Percentiles rank a stretch among this genome's conserved stretches.
These are phyloP conservation scores for Triops longicaudatus DNA, from an alignment of 1,140 invertebrate species.

Conservation along the genomic window DNA sequence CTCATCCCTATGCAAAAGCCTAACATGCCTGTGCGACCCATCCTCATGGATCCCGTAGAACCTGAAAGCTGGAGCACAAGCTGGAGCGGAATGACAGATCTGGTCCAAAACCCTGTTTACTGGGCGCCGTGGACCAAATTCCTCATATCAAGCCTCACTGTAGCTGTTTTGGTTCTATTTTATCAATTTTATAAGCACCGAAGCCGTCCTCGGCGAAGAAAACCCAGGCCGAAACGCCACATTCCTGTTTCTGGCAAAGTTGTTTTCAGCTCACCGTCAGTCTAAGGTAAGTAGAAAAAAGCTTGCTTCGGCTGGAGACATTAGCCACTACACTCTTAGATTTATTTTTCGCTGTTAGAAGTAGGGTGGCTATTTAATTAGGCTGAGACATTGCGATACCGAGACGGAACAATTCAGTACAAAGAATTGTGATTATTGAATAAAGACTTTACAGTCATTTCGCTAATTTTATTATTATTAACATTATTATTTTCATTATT, in stretches of 20 bases:
- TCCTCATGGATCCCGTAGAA: constrained; percentile 9
- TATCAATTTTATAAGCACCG: constrained; percentile 28
- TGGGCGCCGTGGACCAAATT: constrained; percentile 22
- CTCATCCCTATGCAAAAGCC: neutral
- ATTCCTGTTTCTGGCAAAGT: neutral
- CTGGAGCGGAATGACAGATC: neutral
- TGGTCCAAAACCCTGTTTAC: constrained; percentile 6
- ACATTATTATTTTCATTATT: too few relatives aligned
- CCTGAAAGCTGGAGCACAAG: constrained; percentile 4
- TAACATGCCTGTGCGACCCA: neutral
- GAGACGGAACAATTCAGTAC: too few relatives aligned
- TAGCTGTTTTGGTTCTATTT: constrained; percentile 22
- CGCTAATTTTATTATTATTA: too few relatives aligned
- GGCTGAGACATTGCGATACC: too few relatives aligned
- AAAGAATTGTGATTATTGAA: too few relatives aligned
- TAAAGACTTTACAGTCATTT: too few relatives aligned
- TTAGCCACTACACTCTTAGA: too few relatives aligned
- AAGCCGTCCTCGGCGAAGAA: constrained; percentile 23
- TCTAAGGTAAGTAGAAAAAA: neutral
- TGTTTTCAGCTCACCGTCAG: neutral
- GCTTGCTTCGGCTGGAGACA: too few relatives aligned
- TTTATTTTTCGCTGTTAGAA: too few relatives aligned
- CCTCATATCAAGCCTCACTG: constrained; percentile 1
- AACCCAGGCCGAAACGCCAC: neutral
- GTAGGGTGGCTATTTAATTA: too few relatives aligned